A percentile compares a stretch with the other conserved stretches of the same genome.
phyloP scores from a whole-genome alignment of 2,888 invertebrate species.

The Archips xylosteana region DNA sequence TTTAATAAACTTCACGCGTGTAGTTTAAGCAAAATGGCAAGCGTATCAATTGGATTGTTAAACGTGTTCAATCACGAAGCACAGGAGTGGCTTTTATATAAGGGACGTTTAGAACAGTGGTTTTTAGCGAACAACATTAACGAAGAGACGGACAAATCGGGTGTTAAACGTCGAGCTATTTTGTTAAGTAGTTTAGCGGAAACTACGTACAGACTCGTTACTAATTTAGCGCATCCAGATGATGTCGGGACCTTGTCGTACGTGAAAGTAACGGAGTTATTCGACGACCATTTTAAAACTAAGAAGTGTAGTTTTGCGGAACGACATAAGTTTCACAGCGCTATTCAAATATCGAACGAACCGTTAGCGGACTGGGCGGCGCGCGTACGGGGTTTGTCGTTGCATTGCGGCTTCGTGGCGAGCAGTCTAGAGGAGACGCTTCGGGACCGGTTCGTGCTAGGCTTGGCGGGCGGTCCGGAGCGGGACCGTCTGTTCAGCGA shows the following conservation, averaged over 20 bases:
- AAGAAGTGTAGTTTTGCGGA: slow-evolving; percentile 39
- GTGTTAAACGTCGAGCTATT: slow-evolving; percentile 11
- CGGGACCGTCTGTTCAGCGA: neutral
- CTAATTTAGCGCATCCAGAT: neutral
- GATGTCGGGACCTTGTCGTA: slow-evolving; percentile 21
- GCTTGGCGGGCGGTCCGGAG: neutral
- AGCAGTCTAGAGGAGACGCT: neutral
- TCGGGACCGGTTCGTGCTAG: slow-evolving; percentile 8
- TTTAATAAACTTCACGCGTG: neutral
- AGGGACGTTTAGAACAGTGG: slow-evolving; percentile 15
- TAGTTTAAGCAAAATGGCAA: neutral
- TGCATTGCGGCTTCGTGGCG: slow-evolving; percentile 43
- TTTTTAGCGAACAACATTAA: slow-evolving; percentile 21
- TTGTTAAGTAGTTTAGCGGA: slow-evolving; percentile 12
- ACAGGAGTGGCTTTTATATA: slow-evolving; percentile 15
- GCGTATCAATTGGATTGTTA: neutral
- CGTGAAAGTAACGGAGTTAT: slow-evolving; percentile 14
- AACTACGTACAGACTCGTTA: neutral
- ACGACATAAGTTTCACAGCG: slow-evolving; percentile 36
- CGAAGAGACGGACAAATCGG: neutral
- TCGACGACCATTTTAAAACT: slow-evolving; percentile 38
- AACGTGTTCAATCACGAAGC: neutral
- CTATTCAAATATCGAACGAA: slow-evolving; percentile 32
- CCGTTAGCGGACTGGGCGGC: slow-evolving; percentile 40
- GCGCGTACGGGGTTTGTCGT: slow-evolving; percentile 40